A percentile compares a stretch with the other conserved stretches of the same genome.
phyloP scores from a whole-genome alignment of 2,888 invertebrate genomes.

The Eudemis profundana region DNA sequence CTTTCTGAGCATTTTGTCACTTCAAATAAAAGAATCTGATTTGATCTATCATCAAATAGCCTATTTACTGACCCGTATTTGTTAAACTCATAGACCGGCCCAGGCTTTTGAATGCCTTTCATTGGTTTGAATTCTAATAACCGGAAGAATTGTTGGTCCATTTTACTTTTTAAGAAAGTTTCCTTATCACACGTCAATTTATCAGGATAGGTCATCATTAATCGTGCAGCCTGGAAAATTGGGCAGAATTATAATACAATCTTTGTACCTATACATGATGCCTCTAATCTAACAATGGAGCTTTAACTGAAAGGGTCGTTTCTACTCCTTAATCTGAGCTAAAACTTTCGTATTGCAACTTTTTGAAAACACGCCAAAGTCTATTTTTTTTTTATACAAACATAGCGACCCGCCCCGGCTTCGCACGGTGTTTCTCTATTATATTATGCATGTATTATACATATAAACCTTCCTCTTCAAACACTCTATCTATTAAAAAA shows the following conservation, averaged over 20 bases:
- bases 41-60: not conserved
- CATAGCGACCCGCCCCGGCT: too few species aligned
- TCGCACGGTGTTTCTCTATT: too few species aligned
- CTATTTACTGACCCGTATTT: conserved; percentile 54
- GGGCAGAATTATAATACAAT: not conserved
- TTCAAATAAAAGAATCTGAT: not conserved
- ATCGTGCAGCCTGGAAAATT: conserved; percentile 83
- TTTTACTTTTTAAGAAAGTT: conserved; percentile 87
- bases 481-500: too few species aligned
- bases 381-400: too few species aligned
- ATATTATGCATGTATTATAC: too few species aligned
- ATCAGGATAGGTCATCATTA: conserved; percentile 86
- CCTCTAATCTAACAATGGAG: too few species aligned
- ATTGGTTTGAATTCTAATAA: conserved; percentile 83
- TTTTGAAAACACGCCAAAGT: too few species aligned
- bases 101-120: conserved; percentile 87
- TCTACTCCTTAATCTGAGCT: too few species aligned
- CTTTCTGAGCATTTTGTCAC: not conserved
- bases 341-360: too few species aligned
- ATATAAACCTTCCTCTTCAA: too few species aligned
- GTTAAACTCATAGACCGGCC: conserved; percentile 87
- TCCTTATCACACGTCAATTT: conserved; percentile 88
- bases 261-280: too few species aligned
- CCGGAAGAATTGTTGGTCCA: conserved; percentile 85
- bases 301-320: too few species aligned